Conservation (phyloP, 2,888 invertebrate species). For the Drosophila emarginata region DNA sequence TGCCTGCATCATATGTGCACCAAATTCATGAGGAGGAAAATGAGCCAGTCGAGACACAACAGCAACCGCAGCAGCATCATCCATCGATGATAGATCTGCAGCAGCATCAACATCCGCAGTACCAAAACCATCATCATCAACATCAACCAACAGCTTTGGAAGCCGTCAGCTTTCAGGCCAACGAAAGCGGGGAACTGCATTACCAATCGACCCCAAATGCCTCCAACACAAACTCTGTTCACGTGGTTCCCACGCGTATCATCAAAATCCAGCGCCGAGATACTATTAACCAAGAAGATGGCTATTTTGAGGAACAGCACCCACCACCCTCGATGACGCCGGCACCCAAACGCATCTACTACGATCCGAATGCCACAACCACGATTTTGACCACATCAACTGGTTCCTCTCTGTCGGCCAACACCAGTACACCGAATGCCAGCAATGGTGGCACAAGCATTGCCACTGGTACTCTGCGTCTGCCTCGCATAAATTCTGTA, state of each 20-base stretch:
- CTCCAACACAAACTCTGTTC: conserved; percentile 40
- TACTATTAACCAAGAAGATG: conserved; percentile 68
- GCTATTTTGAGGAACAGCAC: conserved; percentile 74
- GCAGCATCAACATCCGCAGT: conserved; percentile 49
- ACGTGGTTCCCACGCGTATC: conserved; percentile 72
- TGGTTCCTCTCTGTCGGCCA: conserved; percentile 11
- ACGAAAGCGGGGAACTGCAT: conserved; percentile 78
- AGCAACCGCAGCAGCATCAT: conserved; percentile 62
- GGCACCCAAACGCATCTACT: conserved; percentile 72
- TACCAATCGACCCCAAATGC: conserved; percentile 58
- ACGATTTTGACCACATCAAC: conserved; percentile 61
- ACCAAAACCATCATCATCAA: conserved; percentile 33
- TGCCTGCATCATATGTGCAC: conserved; percentile 57
- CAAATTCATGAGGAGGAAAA: conserved; percentile 56
- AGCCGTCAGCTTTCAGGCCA: conserved; percentile 77
- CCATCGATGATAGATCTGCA: conserved; percentile 57
- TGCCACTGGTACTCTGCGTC: conserved; percentile 49
- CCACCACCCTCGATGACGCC: conserved; percentile 45
- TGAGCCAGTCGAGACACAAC: conserved; percentile 59
- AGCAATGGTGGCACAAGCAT: conserved; percentile 44
- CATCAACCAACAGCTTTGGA: conserved; percentile 50
- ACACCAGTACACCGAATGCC: conserved; percentile 48
- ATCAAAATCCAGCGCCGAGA: conserved; percentile 80
- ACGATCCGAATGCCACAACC: conserved; percentile 66
- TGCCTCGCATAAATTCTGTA: conserved; percentile 58